These are phyloP conservation scores for Brachyistius frenatus DNA, from an alignment of 2,113 vertebrate species.

Conservation along the genomic window DNA sequence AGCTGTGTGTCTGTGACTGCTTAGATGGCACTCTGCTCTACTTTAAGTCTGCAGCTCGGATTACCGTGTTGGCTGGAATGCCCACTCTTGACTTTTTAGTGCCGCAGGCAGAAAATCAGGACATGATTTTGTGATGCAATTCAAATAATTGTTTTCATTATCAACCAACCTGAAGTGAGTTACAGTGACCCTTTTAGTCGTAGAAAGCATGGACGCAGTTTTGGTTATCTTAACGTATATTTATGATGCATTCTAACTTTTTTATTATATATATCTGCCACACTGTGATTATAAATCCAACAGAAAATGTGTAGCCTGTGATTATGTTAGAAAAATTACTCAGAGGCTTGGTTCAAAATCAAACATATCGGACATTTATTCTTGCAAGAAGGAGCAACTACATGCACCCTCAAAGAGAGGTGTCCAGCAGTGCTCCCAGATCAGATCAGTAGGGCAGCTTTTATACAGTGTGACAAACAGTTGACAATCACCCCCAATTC, in stretches of 20 bases:
- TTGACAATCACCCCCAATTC: no score
- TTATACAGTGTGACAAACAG: no score
- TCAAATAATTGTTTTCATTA: constrained; percentile 6
- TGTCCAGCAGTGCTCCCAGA: no score
- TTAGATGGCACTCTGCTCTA: constrained; percentile 30
- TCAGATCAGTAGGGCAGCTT: no score
- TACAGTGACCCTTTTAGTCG: neutral
- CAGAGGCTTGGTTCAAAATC: no score
- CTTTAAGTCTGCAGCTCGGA: constrained; percentile 7
- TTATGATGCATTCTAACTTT: neutral
- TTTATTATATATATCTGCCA: neutral
- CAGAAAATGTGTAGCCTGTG: neutral
- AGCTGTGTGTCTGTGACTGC: constrained; percentile 35
- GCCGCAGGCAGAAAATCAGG: constrained; percentile 21
- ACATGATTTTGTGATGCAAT: neutral
- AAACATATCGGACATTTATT: no score
- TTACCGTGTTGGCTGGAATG: constrained; percentile 12
- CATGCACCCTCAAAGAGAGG: no score
- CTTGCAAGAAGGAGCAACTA: no score
- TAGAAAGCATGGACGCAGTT: neutral
- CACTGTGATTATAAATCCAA: neutral
- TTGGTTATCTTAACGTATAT: neutral
- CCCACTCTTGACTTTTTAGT: constrained; percentile 6
- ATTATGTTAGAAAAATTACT: neutral
- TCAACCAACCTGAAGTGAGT: neutral